Base-by-base conservation (phyloP, 2,888 invertebrate genomes). In the Athalia cordata region DNA sequence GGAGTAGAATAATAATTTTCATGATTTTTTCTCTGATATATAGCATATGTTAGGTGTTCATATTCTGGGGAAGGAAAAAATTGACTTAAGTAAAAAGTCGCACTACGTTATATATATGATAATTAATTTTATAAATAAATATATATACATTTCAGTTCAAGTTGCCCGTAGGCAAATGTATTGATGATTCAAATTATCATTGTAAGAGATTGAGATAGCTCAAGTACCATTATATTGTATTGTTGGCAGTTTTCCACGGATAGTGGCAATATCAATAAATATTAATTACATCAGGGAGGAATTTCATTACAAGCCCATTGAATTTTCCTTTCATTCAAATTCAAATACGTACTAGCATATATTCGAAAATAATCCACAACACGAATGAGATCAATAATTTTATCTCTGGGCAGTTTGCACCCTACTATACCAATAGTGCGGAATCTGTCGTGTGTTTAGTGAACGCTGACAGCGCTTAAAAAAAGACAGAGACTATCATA, bases 261-360 rank as follows among this genome's bases (percentile, higher is more conserved):
- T 75, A 75, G 75, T 64, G 75, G 64, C 52, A 64, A 75, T 75
- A 64, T 75, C 75, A 75, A 75, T 75, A 75, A 75, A 75, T 75
- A 62, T 75, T 75, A 75, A 75, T 75, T 75, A 75, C 75, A 75
- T 75, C 75, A 75, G 47, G 59, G 15, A 13, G 11, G 72, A 15
- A 15, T 68, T 11, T 68, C 7, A 43, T 68, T 9, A 59, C 9
- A 4, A 49, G 5, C 4, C 11, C 45, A 45, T 65, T 45, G n/a
- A 45, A 57, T 47, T 5, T 59, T 45, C 47, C 8, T 57, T 13
- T 61, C 3, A 13, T 57, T 5, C n/a, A n/a, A 4, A n/a, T 7
- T 47, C 49, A 47, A n/a, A 49, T 49, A n/a, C 49, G n/a, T 66
- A 49, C n/a, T 43, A 43, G 8, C 4, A 43, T 65, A 8, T 43